Evolutionary conservation across 2,888 invertebrate species (phyloP).

Genomic region (Synergus itoensis): DNA sequence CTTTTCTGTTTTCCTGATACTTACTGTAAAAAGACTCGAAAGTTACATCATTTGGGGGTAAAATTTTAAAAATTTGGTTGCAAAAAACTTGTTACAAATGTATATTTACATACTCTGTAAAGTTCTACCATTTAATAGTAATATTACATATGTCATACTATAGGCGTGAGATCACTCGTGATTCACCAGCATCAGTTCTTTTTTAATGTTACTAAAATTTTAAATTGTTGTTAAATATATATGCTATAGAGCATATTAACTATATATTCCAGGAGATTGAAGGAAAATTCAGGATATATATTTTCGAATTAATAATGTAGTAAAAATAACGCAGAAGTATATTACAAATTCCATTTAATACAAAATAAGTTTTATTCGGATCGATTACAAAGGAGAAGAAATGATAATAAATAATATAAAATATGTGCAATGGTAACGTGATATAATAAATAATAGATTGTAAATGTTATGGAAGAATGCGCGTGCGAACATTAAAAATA

Average conservation of each 20-base stretch:
- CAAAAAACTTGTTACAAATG: background rate
- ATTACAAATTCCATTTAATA: slow-evolving; percentile 60
- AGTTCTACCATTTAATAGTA: background rate
- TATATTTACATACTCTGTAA: slow-evolving; percentile 1
- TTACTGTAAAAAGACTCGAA: slow-evolving; percentile 38
- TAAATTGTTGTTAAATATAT: background rate
- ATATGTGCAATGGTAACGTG: slow-evolving; percentile 75
- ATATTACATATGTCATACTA: background rate
- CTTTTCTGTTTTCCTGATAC: slow-evolving; percentile 28
- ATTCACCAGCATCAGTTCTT: background rate
- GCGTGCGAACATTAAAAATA: slow-evolving; percentile 70
- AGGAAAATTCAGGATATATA: background rate
- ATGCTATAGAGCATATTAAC: background rate
- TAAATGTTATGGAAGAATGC: slow-evolving; percentile 60
- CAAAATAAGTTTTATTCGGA: slow-evolving; percentile 68
- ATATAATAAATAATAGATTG: slow-evolving; percentile 71
- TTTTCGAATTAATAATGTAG: too few species aligned
- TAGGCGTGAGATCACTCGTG: background rate
- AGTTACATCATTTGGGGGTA: slow-evolving; percentile 12
- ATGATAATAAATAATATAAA: slow-evolving; percentile 74
- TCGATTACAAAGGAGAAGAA: slow-evolving; percentile 68
- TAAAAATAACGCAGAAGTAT: slow-evolving; percentile 3
- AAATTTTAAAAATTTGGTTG: slow-evolving; percentile 23
- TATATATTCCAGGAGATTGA: background rate
- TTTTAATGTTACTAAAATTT: background rate